phyloP scores from a whole-genome alignment of 1,140 invertebrate species.

The Musca domestica region DNA sequence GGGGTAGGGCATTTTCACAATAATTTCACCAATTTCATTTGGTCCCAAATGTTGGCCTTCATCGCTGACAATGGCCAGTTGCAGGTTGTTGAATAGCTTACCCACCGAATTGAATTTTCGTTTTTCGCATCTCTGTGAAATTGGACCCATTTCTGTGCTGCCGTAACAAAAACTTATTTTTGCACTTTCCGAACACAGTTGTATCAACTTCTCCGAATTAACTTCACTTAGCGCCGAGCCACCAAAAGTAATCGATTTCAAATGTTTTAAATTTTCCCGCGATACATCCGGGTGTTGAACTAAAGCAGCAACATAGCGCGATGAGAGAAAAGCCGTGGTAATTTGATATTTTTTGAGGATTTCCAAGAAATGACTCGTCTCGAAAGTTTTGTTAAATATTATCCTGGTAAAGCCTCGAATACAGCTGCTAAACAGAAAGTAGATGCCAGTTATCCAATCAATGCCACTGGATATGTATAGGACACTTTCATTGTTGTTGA shows the following conservation, averaged over 20 bases:
- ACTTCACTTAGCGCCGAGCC: no score
- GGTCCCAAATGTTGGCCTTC: slow-evolving; percentile 50
- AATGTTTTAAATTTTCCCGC: slow-evolving; percentile 26
- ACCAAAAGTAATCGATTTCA: no score
- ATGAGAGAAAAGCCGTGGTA: slow-evolving; percentile 33
- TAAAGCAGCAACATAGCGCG: slow-evolving; percentile 32
- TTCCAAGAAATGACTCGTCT: slow-evolving; percentile 35
- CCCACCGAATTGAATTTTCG: slow-evolving; percentile 38
- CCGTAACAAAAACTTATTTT: slow-evolving; percentile 33
- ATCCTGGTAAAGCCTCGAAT: slow-evolving; percentile 39
- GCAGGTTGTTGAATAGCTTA: slow-evolving; percentile 30
- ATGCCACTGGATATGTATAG: slow-evolving; percentile 38
- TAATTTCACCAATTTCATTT: slow-evolving; percentile 38
- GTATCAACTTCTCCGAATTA: no score
- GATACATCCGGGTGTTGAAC: slow-evolving; percentile 34
- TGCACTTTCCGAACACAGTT: no score
- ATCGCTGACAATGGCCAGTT: slow-evolving; percentile 41
- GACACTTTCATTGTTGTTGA: slow-evolving; percentile 36
- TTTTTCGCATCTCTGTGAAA: slow-evolving; percentile 30
- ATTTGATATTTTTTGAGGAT: slow-evolving; percentile 46
- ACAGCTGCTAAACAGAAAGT: slow-evolving; percentile 34
- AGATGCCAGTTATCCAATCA: slow-evolving; percentile 47
- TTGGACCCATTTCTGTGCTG: slow-evolving; percentile 38
- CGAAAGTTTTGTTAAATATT: slow-evolving; percentile 36
- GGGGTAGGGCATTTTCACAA: slow-evolving; percentile 8